Conservation (phyloP, 2,888 invertebrate genomes). For the Sesia bembeciformis region DNA sequence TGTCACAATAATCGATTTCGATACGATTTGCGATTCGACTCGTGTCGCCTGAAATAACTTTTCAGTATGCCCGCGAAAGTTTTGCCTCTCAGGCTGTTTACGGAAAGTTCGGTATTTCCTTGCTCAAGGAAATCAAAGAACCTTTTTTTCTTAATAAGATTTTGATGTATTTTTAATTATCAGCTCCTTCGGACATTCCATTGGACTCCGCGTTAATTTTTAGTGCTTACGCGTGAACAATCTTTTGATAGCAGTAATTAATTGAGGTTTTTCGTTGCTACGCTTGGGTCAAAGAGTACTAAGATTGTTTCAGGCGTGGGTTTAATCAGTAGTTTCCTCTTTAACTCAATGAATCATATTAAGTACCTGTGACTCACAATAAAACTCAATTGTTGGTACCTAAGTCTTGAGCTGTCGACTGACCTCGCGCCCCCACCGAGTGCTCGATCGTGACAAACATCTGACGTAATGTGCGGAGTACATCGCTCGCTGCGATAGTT, state of each 20-base stretch:
- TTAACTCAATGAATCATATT: conserved; percentile 34
- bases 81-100: conserved; percentile 15
- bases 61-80: conserved; percentile 9
- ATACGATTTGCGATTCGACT: conserved; percentile 10
- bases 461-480: conserved; percentile 14
- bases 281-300: conserved; percentile 32
- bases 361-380: conserved; percentile 27
- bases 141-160: conserved; percentile 20
- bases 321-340: conserved; percentile 39
- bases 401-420: conserved; percentile 30
- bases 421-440: conserved; percentile 49
- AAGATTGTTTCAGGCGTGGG: conserved; percentile 17
- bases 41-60: conserved; percentile 8
- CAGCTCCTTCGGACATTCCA: conserved; percentile 19
- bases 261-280: conserved; percentile 7
- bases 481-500: conserved; percentile 31
- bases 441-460: conserved; percentile 25
- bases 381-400: conserved; percentile 26
- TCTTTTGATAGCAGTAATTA: background rate
- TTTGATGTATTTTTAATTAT: conserved; percentile 8
- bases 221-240: background rate
- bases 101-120: conserved; percentile 47
- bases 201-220: conserved; percentile 2
- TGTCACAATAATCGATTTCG: conserved; percentile 1
- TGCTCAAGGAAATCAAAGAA: conserved; percentile 36